A percentile compares a stretch with the other conserved stretches of the same genome.
phyloP scores from a whole-genome alignment of 1,140 invertebrate genomes.

The Delia radicum region DNA sequence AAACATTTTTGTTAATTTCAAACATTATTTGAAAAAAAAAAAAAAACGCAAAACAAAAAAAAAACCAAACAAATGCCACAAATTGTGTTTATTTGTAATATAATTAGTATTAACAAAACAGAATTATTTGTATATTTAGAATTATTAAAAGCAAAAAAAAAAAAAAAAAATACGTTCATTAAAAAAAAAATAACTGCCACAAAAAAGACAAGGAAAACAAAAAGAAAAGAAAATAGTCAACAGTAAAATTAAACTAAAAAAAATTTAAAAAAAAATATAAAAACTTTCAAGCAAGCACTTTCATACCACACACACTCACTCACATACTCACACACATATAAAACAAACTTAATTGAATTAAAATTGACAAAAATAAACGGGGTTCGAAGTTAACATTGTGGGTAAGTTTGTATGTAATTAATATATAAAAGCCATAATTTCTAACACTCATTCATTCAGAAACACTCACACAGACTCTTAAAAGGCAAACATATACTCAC shows the following conservation, averaged over 20 bases:
- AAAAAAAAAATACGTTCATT: slow-evolving; percentile 9
- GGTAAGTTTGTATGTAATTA: slow-evolving; percentile 39
- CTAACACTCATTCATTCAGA: background rate
- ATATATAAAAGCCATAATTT: slow-evolving; percentile 17
- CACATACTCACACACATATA: background rate
- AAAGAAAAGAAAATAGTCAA: slow-evolving; percentile 31
- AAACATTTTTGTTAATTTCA: background rate
- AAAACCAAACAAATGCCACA: slow-evolving; percentile 13
- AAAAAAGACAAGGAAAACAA: slow-evolving; percentile 25
- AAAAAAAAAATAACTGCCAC: slow-evolving; percentile 31
- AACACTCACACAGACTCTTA: background rate
- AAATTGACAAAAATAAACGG: slow-evolving; percentile 34
- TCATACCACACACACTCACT: background rate
- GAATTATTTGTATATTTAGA: slow-evolving; percentile 21
- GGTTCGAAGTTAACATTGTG: slow-evolving; percentile 56
- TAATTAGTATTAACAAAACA: background rate
- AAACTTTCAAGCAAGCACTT: background rate
- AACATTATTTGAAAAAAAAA: background rate
- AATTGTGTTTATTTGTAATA: slow-evolving; percentile 23
- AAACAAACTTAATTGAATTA: background rate
- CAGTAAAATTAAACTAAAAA: background rate
- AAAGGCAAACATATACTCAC: background rate
- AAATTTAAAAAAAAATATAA: background rate
- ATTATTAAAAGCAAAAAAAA: slow-evolving; percentile 10
- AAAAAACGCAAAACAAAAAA: background rate